Base-by-base conservation (phyloP, 1,140 invertebrate species). In the Elymnias hypermnestra region DNA sequence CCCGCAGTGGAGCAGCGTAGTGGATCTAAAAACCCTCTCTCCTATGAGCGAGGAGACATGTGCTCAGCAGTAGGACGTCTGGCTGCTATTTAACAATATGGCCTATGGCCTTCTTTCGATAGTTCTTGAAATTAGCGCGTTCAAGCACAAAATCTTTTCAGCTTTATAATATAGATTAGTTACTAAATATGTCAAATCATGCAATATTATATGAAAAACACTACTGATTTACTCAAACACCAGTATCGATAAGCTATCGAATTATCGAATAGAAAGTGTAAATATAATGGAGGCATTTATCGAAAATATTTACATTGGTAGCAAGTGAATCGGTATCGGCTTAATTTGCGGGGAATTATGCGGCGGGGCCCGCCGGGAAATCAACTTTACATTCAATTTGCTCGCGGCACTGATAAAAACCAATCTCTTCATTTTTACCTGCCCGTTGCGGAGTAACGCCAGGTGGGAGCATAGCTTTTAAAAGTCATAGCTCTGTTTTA, bases 321-420 rank as follows among this genome's bases (percentile, higher is more conserved):
- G 59, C 76, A 65, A 76, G 59, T 71, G 63, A 76, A 81, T 77
- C 62, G 72, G 74, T 67, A 75, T 74, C 71, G 64, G 77, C 74
- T 76, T 82, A 82, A 82, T 78, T 82, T 74, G 72, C 57, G 72
- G 67, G 56, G 73, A 72, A 77, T 77, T 73, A 72, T 69, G 76
- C 72, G 70, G 69, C 56, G 52, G 33, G 38, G 67, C 61, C 77
- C 72, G 69, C 59, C 63, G 77, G 77, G 77, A 82, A 82, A 82
- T 82, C 77, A 72, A 78, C 74, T 82, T 82, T 76, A 76, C 71
- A 82, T 78, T 78, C 77, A 82, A 78, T 82, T 82, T 76, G 60
- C 65, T 57, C 54, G 57, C 52, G 68, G 67, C 67, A 70, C 73
- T 66, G 72, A 78, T 76, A 74, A 76, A 82, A 82, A 82, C 53